A percentile compares a stretch with the other conserved stretches of the same genome.
Conservation (phyloP, 2,888 invertebrate species). For the Oegoconia quadripuncta region DNA sequence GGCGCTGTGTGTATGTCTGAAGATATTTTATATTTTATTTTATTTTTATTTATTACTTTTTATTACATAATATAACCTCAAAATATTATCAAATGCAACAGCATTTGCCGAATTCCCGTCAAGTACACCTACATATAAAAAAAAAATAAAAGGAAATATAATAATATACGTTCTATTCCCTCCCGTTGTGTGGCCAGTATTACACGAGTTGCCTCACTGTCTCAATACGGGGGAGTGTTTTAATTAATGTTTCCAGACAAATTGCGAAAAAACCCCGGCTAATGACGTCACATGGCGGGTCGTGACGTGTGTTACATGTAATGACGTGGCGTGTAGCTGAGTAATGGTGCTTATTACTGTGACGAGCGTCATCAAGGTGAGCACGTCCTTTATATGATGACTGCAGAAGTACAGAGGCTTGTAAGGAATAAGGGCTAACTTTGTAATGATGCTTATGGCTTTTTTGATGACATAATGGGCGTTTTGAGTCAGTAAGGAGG, state of each 20-base stretch:
- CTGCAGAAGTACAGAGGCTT: slow-evolving; percentile 59
- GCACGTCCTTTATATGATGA: slow-evolving; percentile 51
- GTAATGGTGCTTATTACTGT: slow-evolving; percentile 59
- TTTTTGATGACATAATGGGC: too few species aligned
- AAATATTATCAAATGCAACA: too few species aligned
- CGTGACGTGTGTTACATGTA: slow-evolving; percentile 20
- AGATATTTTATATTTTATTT: too few species aligned
- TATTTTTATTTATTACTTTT: too few species aligned
- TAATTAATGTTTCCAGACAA: slow-evolving; percentile 64
- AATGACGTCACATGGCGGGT: slow-evolving; percentile 24
- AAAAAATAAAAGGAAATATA: neutral
- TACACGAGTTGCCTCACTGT: slow-evolving; percentile 41
- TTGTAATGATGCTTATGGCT: neutral
- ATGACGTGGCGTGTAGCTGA: slow-evolving; percentile 30
- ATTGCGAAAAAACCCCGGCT: slow-evolving; percentile 54
- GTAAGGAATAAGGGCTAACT: slow-evolving; percentile 44
- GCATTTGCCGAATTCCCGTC: too few species aligned
- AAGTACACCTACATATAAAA: too few species aligned
- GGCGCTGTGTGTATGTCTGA: too few species aligned
- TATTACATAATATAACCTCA: too few species aligned
- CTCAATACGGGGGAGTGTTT: slow-evolving; percentile 60
- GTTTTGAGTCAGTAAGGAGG: too few species aligned
- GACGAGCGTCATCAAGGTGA: slow-evolving; percentile 47
- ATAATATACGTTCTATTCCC: slow-evolving; percentile 4
- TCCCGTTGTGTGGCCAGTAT: slow-evolving; percentile 32